phyloP scores from a whole-genome alignment of 2,888 invertebrate species.

The Nemotelus pantherinus region DNA sequence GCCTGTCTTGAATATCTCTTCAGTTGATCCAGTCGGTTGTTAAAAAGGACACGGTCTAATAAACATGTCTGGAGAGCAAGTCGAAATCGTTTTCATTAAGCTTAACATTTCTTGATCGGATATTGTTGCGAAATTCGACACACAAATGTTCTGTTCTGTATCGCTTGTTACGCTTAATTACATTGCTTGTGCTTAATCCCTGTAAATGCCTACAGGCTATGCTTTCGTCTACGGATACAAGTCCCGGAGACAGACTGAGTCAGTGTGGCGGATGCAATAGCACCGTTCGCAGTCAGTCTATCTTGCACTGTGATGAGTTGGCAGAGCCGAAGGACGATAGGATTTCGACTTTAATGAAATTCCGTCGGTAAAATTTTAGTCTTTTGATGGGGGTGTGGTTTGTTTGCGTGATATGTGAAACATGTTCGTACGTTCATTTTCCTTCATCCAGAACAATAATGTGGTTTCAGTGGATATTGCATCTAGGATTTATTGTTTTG shows the following conservation, averaged over 20 bases:
- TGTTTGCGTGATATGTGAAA: constrained; percentile 42
- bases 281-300: constrained; percentile 16
- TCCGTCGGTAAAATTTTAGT: constrained; percentile 34
- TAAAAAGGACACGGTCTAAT: constrained; percentile 23
- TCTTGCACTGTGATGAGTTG: constrained; percentile 19
- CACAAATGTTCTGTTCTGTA: constrained; percentile 34
- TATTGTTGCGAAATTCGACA: constrained; percentile 35
- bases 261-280: constrained; percentile 14
- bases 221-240: constrained; percentile 1
- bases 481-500: constrained; percentile 20
- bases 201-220: constrained; percentile 45
- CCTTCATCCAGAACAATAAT: constrained; percentile 4
- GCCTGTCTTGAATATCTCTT: too few relatives aligned
- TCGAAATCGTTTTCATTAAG: constrained; percentile 40
- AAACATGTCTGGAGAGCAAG: constrained; percentile 26
- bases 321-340: constrained; percentile 21
- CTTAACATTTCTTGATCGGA: constrained; percentile 35
- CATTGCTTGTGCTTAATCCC: constrained; percentile 46
- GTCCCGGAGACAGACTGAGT: not conserved
- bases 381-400: constrained; percentile 42
- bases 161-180: constrained; percentile 49
- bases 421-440: constrained; percentile 18
- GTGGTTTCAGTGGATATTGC: constrained; percentile 26
- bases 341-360: constrained; percentile 38
- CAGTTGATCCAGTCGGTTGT: not conserved